Conservation (phyloP, 64 coral and sea anemone species). For the Stichodactyla mertensii region DNA sequence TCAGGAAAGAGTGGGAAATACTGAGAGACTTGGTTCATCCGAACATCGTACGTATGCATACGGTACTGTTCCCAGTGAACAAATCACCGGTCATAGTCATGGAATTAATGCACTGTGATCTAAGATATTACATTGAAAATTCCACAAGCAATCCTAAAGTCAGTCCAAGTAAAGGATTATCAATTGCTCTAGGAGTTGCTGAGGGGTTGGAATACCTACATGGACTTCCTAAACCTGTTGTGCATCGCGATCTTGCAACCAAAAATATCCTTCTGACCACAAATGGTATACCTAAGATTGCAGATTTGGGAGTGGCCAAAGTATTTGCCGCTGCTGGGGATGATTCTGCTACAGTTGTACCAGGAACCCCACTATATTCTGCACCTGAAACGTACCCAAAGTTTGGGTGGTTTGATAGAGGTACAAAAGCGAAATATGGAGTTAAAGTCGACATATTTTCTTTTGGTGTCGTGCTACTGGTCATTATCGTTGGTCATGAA, state of each 20-base stretch:
- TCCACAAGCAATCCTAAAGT: constrained; percentile 53
- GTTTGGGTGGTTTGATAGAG: neutral
- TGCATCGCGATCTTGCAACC: neutral
- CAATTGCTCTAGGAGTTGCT: constrained; percentile 53
- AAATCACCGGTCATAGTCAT: constrained; percentile 76
- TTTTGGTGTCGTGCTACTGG: constrained; percentile 52
- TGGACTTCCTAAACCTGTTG: neutral
- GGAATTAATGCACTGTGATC: constrained; percentile 52
- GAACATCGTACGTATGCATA: constrained; percentile 61
- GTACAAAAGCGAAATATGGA: constrained; percentile 6
- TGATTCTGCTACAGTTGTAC: constrained; percentile 57
- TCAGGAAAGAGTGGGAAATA: constrained; percentile 58
- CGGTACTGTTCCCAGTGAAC: constrained; percentile 36
- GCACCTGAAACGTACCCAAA: constrained; percentile 55
- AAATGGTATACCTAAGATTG: constrained; percentile 63
- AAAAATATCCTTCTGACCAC: constrained; percentile 66
- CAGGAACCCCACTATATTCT: constrained; percentile 58
- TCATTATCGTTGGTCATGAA: constrained; percentile 30
- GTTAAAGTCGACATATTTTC: constrained; percentile 61
- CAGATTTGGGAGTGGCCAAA: constrained; percentile 77
- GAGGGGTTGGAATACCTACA: constrained; percentile 71
- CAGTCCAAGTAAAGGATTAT: constrained; percentile 13
- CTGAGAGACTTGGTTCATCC: constrained; percentile 52
- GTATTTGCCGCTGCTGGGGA: constrained; percentile 50
- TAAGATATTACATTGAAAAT: constrained; percentile 43